Percentiles rank a stretch among this genome's conserved stretches.
Conservation (phyloP, 2,888 invertebrate genomes). For the Galeopsomyia nigrocyanea region DNA sequence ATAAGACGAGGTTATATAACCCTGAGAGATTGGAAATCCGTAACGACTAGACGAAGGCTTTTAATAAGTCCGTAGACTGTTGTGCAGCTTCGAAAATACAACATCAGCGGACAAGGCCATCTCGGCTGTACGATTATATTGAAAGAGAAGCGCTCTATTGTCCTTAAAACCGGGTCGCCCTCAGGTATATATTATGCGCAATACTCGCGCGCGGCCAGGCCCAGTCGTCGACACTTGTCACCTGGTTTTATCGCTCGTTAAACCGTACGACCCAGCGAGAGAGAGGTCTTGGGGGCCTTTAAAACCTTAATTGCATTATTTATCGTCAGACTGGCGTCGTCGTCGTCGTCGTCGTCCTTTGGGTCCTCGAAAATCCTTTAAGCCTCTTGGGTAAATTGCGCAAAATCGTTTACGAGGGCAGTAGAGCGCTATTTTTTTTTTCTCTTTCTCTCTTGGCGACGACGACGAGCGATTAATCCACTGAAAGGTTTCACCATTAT, state of each 20-base stretch:
- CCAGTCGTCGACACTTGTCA: slow-evolving; percentile 22
- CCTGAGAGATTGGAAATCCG: no score
- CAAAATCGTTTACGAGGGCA: slow-evolving; percentile 47
- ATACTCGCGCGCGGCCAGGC: no score
- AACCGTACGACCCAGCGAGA: slow-evolving; percentile 48
- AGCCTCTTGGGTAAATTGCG: slow-evolving; percentile 47
- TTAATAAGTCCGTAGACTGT: no score
- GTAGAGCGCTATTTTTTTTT: slow-evolving; percentile 41
- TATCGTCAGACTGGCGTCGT: slow-evolving; percentile 53
- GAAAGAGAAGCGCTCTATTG: no score
- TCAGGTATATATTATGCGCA: no score
- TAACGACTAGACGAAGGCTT: no score
- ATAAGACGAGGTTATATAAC: background rate
- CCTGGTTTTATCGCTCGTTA: slow-evolving; percentile 65
- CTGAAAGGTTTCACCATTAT: slow-evolving; percentile 42
- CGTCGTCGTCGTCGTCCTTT: slow-evolving; percentile 32
- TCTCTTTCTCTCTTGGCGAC: slow-evolving; percentile 1
- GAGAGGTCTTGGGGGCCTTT: slow-evolving; percentile 34
- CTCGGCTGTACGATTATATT: no score
- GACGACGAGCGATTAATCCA: slow-evolving; percentile 38
- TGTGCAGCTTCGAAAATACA: no score
- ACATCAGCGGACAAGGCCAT: no score
- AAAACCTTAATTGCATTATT: slow-evolving; percentile 61
- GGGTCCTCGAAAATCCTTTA: slow-evolving; percentile 44
- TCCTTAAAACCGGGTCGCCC: no score